Conservation (phyloP, 1,140 invertebrate species). For the Neodiprion virginianus region DNA sequence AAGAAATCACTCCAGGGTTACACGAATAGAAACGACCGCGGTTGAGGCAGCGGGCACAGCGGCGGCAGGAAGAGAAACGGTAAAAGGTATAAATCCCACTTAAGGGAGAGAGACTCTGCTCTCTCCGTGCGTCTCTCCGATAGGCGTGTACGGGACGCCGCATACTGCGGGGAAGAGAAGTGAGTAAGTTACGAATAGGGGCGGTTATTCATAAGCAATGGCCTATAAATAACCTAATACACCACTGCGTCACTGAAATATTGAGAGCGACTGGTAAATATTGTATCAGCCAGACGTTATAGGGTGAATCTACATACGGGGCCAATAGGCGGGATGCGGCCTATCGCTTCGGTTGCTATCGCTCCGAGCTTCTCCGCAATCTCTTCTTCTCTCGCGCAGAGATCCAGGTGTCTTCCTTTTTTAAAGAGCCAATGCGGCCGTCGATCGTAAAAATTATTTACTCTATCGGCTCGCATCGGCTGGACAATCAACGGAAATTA, state of each 20-base stretch:
- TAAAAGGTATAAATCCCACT: conserved; percentile 44
- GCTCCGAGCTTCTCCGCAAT: neutral
- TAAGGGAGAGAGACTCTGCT: conserved; percentile 32
- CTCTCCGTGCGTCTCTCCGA: conserved; percentile 28
- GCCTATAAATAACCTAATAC: conserved; percentile 47
- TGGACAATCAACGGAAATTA: conserved; percentile 2
- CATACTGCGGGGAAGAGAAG: neutral
- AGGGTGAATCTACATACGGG: conserved; percentile 4
- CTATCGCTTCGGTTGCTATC: neutral
- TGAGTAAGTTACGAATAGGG: conserved; percentile 20
- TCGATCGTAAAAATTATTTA: neutral
- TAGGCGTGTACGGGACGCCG: conserved; percentile 15
- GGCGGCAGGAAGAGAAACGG: neutral
- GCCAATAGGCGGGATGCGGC: neutral
- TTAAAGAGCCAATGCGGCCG: neutral
- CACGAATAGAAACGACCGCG: neutral
- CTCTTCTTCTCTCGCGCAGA: neutral
- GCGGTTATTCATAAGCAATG: conserved; percentile 52
- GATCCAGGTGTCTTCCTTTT: neutral
- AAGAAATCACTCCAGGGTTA: neutral
- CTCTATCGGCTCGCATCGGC: neutral
- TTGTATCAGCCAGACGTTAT: conserved; percentile 28
- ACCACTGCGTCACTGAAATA: conserved; percentile 38
- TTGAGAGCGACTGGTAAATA: conserved; percentile 46
- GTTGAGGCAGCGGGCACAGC: neutral